A percentile compares a stretch with the other conserved stretches of the same genome.
Conservation (phyloP, 1,140 invertebrate genomes). For the Sipha flava region DNA sequence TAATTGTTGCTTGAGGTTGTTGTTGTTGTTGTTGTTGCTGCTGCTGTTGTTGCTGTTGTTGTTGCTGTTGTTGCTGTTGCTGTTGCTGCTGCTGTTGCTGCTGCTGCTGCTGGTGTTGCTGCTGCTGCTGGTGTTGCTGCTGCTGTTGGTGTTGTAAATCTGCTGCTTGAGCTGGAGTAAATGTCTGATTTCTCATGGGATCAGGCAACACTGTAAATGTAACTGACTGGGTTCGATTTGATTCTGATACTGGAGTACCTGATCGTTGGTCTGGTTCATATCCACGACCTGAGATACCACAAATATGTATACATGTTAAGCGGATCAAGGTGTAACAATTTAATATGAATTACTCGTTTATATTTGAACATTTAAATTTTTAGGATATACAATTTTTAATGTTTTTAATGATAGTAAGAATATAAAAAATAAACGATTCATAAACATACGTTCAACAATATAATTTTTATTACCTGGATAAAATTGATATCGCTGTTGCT, state of each 20-base stretch:
- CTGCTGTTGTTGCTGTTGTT: slow-evolving; percentile 2
- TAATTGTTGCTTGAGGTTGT: background rate
- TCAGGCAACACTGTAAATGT: slow-evolving; percentile 20
- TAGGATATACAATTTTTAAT: too few species aligned
- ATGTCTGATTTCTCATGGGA: slow-evolving; percentile 8
- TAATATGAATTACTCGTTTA: too few species aligned
- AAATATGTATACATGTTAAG: background rate
- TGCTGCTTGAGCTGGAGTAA: slow-evolving; percentile 31
- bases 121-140: slow-evolving; percentile 36
- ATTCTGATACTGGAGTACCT: background rate
- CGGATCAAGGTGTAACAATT: too few species aligned
- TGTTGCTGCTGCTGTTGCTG: background rate
- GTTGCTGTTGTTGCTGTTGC: slow-evolving; percentile 33
- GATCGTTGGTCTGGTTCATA: slow-evolving; percentile 22
- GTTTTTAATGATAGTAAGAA: too few species aligned
- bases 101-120: slow-evolving; percentile 35
- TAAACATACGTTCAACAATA: too few species aligned
- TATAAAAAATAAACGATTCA: too few species aligned
- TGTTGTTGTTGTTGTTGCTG: slow-evolving; percentile 23
- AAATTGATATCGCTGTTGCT: slow-evolving; percentile 14
- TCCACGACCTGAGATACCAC: background rate
- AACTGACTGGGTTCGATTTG: background rate
- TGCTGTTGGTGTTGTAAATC: slow-evolving; percentile 37
- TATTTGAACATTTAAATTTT: too few species aligned
- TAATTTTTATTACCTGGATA: slow-evolving; percentile 6